These are phyloP conservation scores for Enteromius afrohamiltoni DNA, from an alignment of 2,797 vertebrate species.

Conservation along the genomic window DNA sequence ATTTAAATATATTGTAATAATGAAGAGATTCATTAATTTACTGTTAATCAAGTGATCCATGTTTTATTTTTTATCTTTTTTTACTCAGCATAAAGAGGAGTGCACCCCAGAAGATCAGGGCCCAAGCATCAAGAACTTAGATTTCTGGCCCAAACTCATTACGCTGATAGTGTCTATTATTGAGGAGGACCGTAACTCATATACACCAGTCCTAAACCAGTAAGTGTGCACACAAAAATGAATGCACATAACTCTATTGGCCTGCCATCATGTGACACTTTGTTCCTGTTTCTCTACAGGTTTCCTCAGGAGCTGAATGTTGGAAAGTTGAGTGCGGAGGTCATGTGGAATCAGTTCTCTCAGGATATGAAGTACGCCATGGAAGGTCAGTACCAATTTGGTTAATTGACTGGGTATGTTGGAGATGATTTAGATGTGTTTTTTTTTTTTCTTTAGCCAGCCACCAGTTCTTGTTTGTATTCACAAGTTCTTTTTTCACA, in stretches of 20 bases:
- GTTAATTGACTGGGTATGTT: not conserved
- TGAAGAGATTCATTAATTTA: not conserved
- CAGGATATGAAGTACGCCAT: conserved; percentile 99
- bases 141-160: conserved; percentile 99
- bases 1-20: not conserved
- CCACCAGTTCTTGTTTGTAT: not conserved
- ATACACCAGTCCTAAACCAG: conserved; percentile 96
- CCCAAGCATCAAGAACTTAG: conserved; percentile 93
- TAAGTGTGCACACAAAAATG: conserved; percentile 72
- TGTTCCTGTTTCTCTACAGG: conserved; percentile 73
- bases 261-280: not conserved
- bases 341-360: conserved; percentile 97
- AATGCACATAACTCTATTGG: not conserved
- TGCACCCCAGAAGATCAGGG: conserved; percentile 91
- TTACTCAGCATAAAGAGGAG: conserved; percentile 86
- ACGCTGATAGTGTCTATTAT: conserved; percentile 98
- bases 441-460: not conserved
- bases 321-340: conserved; percentile 95
- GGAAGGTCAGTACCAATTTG: conserved; percentile 84
- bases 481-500: conserved; percentile 61
- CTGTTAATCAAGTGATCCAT: not conserved
- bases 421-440: not conserved
- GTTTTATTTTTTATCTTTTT: not conserved
- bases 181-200: conserved; percentile 97
- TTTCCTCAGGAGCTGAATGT: conserved; percentile 97